Evolutionary conservation across 2,888 invertebrate genomes (phyloP).

Genomic region (Napeogenes sylphis): DNA sequence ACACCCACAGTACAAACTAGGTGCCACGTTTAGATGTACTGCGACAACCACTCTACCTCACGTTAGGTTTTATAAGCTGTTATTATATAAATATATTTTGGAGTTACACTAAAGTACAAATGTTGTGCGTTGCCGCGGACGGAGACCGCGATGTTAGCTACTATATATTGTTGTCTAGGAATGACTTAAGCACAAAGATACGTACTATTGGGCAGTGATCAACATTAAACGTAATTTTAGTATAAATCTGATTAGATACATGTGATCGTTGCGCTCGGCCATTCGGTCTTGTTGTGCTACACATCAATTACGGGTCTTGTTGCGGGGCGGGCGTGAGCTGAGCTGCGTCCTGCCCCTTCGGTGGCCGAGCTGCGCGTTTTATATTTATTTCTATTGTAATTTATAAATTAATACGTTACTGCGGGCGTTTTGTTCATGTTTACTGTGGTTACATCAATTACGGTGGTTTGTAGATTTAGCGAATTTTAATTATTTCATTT

Average conservation of each 20-base stretch:
- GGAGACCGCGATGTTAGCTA: conserved; percentile 63
- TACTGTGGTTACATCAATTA: conserved; percentile 10
- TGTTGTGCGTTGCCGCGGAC: conserved; percentile 57
- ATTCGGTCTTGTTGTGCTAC: conserved; percentile 69
- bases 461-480: too few relatives aligned
- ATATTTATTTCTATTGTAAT: conserved; percentile 68
- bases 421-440: conserved; percentile 42
- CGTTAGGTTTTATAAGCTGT: conserved; percentile 73
- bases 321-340: conserved; percentile 53
- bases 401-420: conserved; percentile 65
- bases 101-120: conserved; percentile 71
- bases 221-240: conserved; percentile 76
- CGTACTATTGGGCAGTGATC: conserved; percentile 78
- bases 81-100: conserved; percentile 75
- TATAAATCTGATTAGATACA: conserved; percentile 71
- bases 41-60: conserved; percentile 73
- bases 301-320: conserved; percentile 73
- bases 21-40: conserved; percentile 45
- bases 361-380: conserved; percentile 51
- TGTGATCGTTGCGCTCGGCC: conserved; percentile 46
- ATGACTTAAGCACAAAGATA: conserved; percentile 76
- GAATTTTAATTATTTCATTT: too few relatives aligned
- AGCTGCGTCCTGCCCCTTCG: conserved; percentile 51
- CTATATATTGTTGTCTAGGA: conserved; percentile 71
- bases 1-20: conserved; percentile 40